These are phyloP conservation scores for Rattus norvegicus DNA, from an alignment of 2,113 vertebrate genomes.

Conservation along the genomic window DNA sequence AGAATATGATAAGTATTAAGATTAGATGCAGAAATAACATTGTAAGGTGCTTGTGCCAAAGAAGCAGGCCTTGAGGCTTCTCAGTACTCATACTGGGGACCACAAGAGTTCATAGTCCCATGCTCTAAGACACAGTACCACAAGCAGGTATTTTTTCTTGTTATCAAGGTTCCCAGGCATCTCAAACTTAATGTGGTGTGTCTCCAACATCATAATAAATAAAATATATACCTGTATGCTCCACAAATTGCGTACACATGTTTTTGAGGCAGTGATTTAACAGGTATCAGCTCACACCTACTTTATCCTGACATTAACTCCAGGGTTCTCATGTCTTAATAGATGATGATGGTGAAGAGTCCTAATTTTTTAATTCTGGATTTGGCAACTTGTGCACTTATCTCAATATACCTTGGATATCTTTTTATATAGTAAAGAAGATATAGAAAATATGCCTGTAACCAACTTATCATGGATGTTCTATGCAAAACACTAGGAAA, in stretches of 20 bases:
- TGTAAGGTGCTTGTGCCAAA: too few relatives aligned
- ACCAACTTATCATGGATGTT: not conserved
- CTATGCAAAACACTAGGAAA: not conserved
- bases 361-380: not conserved
- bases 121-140: too few relatives aligned
- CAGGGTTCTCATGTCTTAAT: not conserved
- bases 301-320: not conserved
- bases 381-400: not conserved
- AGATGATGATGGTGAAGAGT: not conserved
- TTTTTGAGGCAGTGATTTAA: not conserved
- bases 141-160: too few relatives aligned
- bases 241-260: not conserved
- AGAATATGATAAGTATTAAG: too few relatives aligned
- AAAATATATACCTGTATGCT: not conserved
- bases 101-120: too few relatives aligned
- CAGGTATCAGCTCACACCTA: rapidly evolving
- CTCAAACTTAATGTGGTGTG: too few relatives aligned
- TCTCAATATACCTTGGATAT: not conserved
- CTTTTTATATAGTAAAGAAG: not conserved
- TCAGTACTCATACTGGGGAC: too few relatives aligned
- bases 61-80: too few relatives aligned
- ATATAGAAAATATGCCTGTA: not conserved
- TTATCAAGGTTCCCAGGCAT: too few relatives aligned
- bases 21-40: too few relatives aligned
- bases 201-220: not conserved